Evolutionary conservation across 2,888 invertebrate genomes (phyloP).

Genomic region (Plusia festucae): DNA sequence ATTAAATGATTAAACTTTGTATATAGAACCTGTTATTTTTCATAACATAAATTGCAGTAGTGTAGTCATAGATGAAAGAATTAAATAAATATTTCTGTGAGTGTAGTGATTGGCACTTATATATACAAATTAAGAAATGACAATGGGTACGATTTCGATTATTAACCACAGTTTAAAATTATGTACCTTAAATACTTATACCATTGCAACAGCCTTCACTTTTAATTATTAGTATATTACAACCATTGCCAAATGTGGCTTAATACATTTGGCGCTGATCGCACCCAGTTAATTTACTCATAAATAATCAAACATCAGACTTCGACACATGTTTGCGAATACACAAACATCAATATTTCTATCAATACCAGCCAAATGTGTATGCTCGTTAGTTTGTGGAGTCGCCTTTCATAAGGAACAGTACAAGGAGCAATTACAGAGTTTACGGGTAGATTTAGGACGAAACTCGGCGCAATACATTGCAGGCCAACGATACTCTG

Average conservation of each 20-base stretch:
- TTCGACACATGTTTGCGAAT: background rate
- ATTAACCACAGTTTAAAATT: background rate
- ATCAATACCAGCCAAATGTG: slow-evolving; percentile 18
- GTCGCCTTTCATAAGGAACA: slow-evolving; percentile 47
- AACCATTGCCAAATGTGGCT: background rate
- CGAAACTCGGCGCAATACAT: slow-evolving; percentile 69
- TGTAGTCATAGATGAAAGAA: too few species aligned
- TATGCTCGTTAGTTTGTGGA: slow-evolving; percentile 14
- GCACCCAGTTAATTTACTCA: background rate
- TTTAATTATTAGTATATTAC: background rate
- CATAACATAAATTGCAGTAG: too few species aligned
- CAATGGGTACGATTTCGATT: background rate
- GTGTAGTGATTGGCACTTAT: too few species aligned
- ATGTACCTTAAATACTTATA: too few species aligned
- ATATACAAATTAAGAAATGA: too few species aligned
- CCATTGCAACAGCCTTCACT: background rate
- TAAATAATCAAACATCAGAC: background rate
- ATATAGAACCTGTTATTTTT: too few species aligned
- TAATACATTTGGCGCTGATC: background rate
- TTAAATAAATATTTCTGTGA: too few species aligned
- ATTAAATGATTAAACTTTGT: too few species aligned
- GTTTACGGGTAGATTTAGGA: slow-evolving; percentile 76
- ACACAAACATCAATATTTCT: slow-evolving; percentile 12
- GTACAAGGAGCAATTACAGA: slow-evolving; percentile 67
- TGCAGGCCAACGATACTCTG: slow-evolving; percentile 70